phyloP scores from a whole-genome alignment of 2,113 vertebrate species.

The Rostratula benghalensis region DNA sequence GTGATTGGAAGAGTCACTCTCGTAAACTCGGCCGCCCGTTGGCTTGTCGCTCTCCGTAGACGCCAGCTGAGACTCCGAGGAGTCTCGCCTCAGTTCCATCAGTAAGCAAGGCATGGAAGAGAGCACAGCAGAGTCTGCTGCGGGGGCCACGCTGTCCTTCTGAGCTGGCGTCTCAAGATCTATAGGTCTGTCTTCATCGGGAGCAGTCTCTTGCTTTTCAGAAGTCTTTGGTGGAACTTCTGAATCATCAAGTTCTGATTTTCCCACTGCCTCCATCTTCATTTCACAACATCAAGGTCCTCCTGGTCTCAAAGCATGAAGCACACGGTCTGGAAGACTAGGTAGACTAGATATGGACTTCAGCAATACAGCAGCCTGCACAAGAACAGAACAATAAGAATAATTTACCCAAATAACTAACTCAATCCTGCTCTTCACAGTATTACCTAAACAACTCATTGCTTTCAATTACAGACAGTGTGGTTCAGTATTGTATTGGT shows the following conservation, averaged over 20 bases:
- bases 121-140: constrained; percentile 82
- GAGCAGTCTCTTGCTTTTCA: constrained; percentile 73
- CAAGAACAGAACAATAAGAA: constrained; percentile 37
- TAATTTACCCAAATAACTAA: background rate
- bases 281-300: constrained; percentile 81
- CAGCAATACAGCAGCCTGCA: constrained; percentile 68
- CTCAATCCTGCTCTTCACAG: background rate
- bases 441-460: background rate
- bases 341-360: constrained; percentile 23
- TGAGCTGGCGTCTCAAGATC: constrained; percentile 78
- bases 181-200: constrained; percentile 79
- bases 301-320: constrained; percentile 78
- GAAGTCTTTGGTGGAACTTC: constrained; percentile 83
- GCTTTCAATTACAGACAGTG: background rate
- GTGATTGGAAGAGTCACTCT: constrained; percentile 96
- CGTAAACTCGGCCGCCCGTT: constrained; percentile 76
- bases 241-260: constrained; percentile 85
- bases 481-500: accelerated
- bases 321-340: constrained; percentile 49
- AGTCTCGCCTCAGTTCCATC: constrained; percentile 93
- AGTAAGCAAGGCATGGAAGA: constrained; percentile 94
- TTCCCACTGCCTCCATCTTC: constrained; percentile 96
- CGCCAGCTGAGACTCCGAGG: constrained; percentile 86
- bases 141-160: constrained; percentile 76
- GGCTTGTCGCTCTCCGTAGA: constrained; percentile 87